Conservation (phyloP, 2,113 vertebrate genomes). For the human region DNA sequence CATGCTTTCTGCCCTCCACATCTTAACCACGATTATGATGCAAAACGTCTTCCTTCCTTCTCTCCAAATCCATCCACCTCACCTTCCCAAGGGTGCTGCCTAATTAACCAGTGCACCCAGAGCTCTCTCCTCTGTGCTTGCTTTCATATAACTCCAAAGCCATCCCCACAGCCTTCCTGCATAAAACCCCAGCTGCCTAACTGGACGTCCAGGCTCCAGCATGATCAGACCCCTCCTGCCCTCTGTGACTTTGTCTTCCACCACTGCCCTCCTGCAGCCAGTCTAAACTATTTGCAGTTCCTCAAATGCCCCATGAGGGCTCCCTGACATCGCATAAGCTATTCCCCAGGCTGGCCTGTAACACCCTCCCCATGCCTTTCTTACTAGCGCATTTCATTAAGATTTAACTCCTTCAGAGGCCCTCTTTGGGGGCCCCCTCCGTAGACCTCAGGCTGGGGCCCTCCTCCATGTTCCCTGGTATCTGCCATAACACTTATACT, state of each 20-base stretch:
- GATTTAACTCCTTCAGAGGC: background rate
- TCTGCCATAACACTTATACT: background rate
- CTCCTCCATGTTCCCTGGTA: background rate
- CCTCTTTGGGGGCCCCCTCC: background rate
- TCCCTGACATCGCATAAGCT: rapidly evolving
- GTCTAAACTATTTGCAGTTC: background rate
- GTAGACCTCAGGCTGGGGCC: background rate
- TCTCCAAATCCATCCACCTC: background rate
- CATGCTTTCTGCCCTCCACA: background rate
- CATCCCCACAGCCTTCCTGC: background rate
- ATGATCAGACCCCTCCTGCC: background rate
- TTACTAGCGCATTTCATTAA: background rate
- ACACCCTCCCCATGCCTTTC: background rate
- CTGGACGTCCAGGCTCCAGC: background rate
- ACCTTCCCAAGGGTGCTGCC: background rate
- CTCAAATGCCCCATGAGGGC: background rate
- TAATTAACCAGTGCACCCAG: background rate
- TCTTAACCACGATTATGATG: background rate
- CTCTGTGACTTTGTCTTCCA: background rate
- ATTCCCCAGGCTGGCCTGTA: background rate
- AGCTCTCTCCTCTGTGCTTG: no score
- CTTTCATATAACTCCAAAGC: background rate
- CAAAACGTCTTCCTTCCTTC: background rate
- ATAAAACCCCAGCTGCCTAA: background rate
- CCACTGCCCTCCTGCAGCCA: background rate